Base-by-base conservation (phyloP, 2,797 vertebrate genomes). In the Thripadectes ignobilis region DNA sequence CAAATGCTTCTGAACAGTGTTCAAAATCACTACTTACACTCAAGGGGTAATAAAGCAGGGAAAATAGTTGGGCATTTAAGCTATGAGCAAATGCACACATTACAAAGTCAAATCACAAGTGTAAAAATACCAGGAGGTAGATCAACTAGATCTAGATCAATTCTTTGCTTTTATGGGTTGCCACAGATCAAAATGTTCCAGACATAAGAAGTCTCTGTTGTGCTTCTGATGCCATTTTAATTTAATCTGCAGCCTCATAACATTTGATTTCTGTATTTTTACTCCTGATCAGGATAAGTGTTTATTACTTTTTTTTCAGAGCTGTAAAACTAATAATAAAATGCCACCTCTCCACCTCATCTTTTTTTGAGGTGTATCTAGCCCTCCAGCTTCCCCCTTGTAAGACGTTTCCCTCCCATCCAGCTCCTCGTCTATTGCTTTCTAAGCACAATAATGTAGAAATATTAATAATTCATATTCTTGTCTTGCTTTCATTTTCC, bases 401-500 rank as follows among this genome's bases (percentile, higher is more conserved):
- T 34, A 89, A 62, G 51, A 18, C 9, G 46, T 22, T 72, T 41
- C 14, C n/a, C 36, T 73, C 89, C 68, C 65, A 77, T 43, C 26
- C 73, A 68, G n/a, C 51, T 85, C 71, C 16, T n/a, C 61, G 36
- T 27, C 61, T 91, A 46, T 74, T 89, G 49, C 72, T 91, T 91
- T 83, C 65, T 46, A 88, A 95, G 87, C 24, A 80, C 84, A 95
- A 89, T 92, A 87, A 92, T 54, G 52, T 51, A 84, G 39, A 88
- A 85, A 75, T 51, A 88, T 97, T 91, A 93, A 95, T 94, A 94
- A 95, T 96, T 95, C 43, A 96, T 36, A 21, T 57, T 73, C 72
- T 72, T 88, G 20, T 27, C 78, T 85, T 89, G 66, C 66, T 94
- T 91, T 94, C 79, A 94, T 92, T 97, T 94, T 94, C 46, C 32